These are phyloP conservation scores for Microtus montanus DNA, from an alignment of 2,113 vertebrate genomes.

Conservation along the genomic window DNA sequence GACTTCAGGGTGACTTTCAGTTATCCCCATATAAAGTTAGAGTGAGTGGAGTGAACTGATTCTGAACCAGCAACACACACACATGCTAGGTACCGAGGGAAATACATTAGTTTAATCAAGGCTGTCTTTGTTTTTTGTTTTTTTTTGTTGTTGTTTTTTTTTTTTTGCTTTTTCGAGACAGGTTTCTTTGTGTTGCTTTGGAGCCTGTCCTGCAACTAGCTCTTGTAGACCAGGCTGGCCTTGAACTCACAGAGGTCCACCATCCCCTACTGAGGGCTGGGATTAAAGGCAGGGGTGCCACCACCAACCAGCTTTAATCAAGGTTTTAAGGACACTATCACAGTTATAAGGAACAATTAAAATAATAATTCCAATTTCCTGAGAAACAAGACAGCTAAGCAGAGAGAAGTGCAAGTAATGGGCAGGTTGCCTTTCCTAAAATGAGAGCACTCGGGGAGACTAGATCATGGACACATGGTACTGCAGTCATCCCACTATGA, in stretches of 20 bases:
- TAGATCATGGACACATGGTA: background rate
- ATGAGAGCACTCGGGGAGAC: background rate
- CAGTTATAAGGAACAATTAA: background rate
- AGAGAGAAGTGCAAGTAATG: background rate
- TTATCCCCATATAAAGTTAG: background rate
- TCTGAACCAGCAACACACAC: background rate
- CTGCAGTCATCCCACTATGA: background rate
- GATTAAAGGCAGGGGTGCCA: too few species aligned
- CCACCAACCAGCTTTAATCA: background rate
- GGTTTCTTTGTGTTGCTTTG: too few species aligned
- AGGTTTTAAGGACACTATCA: background rate
- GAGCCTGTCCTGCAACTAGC: too few species aligned
- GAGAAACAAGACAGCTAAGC: constrained; percentile 16
- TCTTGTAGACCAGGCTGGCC: too few species aligned
- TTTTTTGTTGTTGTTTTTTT: too few species aligned
- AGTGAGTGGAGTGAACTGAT: background rate
- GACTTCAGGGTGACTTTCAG: background rate
- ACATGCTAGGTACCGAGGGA: background rate
- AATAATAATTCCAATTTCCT: constrained; percentile 19
- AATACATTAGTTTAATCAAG: background rate
- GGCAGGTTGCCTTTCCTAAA: background rate
- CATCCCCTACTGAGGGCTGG: too few species aligned
- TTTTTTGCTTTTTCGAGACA: too few species aligned
- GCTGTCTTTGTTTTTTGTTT: too few species aligned
- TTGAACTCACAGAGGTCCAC: too few species aligned